Conservation (phyloP, 1,140 invertebrate species). For the Papilio polytes region DNA sequence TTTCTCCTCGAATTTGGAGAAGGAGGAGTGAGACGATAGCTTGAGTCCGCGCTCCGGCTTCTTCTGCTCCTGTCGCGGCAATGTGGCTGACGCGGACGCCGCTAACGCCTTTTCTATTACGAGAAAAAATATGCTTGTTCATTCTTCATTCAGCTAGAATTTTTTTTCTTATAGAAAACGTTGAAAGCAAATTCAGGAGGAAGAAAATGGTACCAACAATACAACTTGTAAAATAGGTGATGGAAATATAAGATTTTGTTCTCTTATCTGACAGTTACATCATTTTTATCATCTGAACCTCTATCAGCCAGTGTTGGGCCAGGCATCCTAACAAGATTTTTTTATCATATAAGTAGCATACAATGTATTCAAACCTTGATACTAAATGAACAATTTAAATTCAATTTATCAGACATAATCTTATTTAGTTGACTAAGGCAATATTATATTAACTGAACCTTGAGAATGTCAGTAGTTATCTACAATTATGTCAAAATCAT, state of each 20-base stretch:
- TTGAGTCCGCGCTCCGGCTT: slow-evolving; percentile 61
- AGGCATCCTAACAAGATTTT: neutral
- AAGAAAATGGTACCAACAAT: no score
- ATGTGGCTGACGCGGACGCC: slow-evolving; percentile 52
- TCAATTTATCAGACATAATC: slow-evolving; percentile 9
- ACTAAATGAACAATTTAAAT: slow-evolving; percentile 3
- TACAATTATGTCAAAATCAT: slow-evolving; percentile 8
- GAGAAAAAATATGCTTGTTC: neutral
- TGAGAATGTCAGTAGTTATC: slow-evolving; percentile 22
- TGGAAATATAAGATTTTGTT: no score
- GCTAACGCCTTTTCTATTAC: slow-evolving; percentile 64
- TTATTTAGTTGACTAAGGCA: neutral
- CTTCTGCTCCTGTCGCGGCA: slow-evolving; percentile 66
- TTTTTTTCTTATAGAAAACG: no score
- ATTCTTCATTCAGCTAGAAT: neutral
- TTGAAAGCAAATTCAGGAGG: no score
- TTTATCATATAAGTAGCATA: slow-evolving; percentile 9
- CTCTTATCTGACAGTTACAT: no score
- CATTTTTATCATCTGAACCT: no score
- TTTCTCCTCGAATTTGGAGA: slow-evolving; percentile 95
- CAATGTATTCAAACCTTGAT: neutral
- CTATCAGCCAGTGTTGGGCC: no score
- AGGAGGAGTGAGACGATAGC: slow-evolving; percentile 78
- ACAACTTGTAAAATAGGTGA: no score
- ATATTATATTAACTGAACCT: slow-evolving; percentile 6